These are phyloP conservation scores for Pollenia amentaria DNA, from an alignment of 2,888 invertebrate genomes.

Conservation along the genomic window DNA sequence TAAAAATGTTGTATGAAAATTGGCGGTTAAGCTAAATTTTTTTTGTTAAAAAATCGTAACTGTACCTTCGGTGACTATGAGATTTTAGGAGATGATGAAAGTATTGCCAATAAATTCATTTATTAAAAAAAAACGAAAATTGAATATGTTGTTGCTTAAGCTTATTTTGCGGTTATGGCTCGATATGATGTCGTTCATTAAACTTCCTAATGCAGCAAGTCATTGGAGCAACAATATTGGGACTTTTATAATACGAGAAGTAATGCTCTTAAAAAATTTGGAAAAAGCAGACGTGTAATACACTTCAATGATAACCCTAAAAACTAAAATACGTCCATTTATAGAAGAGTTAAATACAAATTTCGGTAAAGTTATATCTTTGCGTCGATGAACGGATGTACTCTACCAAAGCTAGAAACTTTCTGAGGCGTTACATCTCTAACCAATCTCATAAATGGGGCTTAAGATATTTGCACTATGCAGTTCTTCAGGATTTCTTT, in stretches of 20 bases:
- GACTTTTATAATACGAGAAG: not conserved
- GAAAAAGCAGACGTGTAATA: not conserved
- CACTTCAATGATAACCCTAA: not conserved
- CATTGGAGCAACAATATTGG: constrained; percentile 6
- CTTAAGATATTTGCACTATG: too few species aligned
- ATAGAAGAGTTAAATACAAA: not conserved
- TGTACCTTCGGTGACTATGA: too few species aligned
- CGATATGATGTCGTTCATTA: constrained; percentile 35
- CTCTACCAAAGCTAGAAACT: too few species aligned
- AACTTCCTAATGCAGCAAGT: constrained; percentile 14
- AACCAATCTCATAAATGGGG: not conserved
- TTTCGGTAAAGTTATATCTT: not conserved
- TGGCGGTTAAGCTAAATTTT: too few species aligned
- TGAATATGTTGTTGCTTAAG: too few species aligned
- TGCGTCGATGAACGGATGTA: not conserved
- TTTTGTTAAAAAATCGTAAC: too few species aligned
- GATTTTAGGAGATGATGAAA: too few species aligned
- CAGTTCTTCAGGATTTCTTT: too few species aligned
- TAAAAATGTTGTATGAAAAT: too few species aligned
- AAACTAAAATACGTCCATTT: not conserved
- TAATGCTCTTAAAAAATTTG: not conserved
- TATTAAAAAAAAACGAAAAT: too few species aligned
- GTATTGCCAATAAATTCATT: too few species aligned
- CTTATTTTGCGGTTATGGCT: too few species aligned
- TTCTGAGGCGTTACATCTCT: not conserved